These are phyloP conservation scores for Hexactinellida sp. DNA, from an alignment of 37 sponge, comb jelly and placozoan genomes.

Conservation along the genomic window DNA sequence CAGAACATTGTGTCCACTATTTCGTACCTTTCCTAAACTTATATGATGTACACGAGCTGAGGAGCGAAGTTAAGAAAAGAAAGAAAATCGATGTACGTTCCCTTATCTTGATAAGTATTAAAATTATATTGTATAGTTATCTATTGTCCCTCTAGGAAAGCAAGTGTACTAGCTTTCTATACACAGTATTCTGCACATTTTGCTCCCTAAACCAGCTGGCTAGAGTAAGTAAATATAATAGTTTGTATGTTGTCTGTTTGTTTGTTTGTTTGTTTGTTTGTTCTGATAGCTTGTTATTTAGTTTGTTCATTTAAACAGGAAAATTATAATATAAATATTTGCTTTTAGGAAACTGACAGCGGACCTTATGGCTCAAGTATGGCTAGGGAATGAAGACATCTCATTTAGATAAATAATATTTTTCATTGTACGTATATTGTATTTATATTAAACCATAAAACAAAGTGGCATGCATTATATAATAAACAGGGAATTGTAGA, in stretches of 20 bases:
- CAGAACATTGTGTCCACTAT: not conserved
- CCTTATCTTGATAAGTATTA: not conserved
- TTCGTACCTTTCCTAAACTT: not conserved
- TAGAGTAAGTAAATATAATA: no score
- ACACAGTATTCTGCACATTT: not conserved
- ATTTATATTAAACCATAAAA: constrained; percentile 7
- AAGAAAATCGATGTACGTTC: not conserved
- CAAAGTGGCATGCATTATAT: not conserved
- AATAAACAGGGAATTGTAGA: not conserved
- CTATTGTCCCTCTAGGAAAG: not conserved
- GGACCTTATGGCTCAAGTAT: not conserved
- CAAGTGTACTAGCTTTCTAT: not conserved
- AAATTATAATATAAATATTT: not conserved
- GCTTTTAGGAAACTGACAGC: not conserved
- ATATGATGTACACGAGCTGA: not conserved
- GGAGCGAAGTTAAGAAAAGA: not conserved
- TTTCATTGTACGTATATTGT: not conserved
- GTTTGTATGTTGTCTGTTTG: no score
- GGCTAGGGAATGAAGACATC: not conserved
- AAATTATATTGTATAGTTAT: not conserved
- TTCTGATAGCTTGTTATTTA: no score
- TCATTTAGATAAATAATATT: not conserved
- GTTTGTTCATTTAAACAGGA: not conserved
- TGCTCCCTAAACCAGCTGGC: not conserved
- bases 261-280: no score